Percentiles rank a stretch among this genome's conserved stretches.
phyloP scores from a whole-genome alignment of 2,888 invertebrate genomes.

The Julus scanicus region DNA sequence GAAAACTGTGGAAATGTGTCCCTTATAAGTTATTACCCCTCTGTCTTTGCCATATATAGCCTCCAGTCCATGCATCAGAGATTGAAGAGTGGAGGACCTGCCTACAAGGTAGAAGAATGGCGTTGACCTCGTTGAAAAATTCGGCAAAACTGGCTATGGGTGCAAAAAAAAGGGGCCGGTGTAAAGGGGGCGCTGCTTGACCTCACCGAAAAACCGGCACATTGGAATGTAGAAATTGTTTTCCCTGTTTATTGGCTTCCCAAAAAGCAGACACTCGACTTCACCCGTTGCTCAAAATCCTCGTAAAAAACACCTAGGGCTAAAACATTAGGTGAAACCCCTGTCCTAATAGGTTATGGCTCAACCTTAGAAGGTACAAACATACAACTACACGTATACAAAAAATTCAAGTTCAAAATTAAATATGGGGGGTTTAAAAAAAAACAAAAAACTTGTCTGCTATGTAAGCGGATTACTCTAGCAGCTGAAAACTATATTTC shows the following conservation, averaged over 20 bases:
- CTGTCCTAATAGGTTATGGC: too few species aligned
- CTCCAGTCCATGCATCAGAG: not conserved
- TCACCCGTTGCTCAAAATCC: too few species aligned
- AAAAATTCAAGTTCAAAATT: too few species aligned
- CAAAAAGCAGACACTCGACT: constrained; percentile 26
- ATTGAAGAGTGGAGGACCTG: not conserved
- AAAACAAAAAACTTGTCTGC: too few species aligned
- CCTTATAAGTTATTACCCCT: too few species aligned
- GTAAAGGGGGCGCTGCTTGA: not conserved
- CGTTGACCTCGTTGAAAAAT: constrained; percentile 33
- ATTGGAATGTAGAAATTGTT: not conserved
- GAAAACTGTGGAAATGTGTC: not conserved
- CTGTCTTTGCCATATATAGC: not conserved
- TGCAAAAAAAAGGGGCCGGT: not conserved
- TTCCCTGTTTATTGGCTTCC: not conserved
- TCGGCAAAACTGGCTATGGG: not conserved
- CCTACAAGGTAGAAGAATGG: constrained; percentile 22
- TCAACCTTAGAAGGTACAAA: too few species aligned
- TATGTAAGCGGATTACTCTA: too few species aligned
- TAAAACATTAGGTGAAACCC: too few species aligned
- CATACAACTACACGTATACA: too few species aligned
- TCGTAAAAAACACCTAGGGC: too few species aligned
- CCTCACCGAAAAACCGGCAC: not conserved
- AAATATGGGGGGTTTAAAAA: too few species aligned
- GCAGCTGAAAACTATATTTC: too few species aligned